These are phyloP conservation scores for Tuberolachnus salignus DNA, from an alignment of 2,888 invertebrate species.

Conservation along the genomic window DNA sequence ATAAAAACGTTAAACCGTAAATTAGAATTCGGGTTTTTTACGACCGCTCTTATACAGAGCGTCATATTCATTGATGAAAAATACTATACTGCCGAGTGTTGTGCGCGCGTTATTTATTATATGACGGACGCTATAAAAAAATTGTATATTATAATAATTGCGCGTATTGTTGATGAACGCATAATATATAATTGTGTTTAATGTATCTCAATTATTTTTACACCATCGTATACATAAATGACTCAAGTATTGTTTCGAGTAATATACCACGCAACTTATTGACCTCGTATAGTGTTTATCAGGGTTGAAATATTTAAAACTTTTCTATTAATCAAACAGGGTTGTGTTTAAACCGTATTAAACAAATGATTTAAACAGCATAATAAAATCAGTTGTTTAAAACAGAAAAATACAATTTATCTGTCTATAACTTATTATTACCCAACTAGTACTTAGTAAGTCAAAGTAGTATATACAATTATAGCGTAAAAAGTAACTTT, in stretches of 20 bases:
- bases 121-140: background rate
- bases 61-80: conserved; percentile 7
- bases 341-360: no score
- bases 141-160: background rate
- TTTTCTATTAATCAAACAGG: no score
- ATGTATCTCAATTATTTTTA: conserved; percentile 4
- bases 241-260: background rate
- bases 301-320: no score
- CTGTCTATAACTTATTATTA: no score
- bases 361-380: no score
- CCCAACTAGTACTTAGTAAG: no score
- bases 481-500: no score
- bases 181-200: background rate
- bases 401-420: no score
- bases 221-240: background rate
- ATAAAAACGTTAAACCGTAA: conserved; percentile 10
- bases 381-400: no score
- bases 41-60: background rate
- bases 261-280: background rate
- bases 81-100: conserved; percentile 4
- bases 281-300: no score
- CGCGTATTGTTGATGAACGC: conserved; percentile 21
- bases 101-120: conserved; percentile 24
- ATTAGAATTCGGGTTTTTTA: conserved; percentile 25
- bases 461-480: no score